Evolutionary conservation across 2,888 invertebrate species (phyloP).

Genomic region (Hemicrepidius hirtus): DNA sequence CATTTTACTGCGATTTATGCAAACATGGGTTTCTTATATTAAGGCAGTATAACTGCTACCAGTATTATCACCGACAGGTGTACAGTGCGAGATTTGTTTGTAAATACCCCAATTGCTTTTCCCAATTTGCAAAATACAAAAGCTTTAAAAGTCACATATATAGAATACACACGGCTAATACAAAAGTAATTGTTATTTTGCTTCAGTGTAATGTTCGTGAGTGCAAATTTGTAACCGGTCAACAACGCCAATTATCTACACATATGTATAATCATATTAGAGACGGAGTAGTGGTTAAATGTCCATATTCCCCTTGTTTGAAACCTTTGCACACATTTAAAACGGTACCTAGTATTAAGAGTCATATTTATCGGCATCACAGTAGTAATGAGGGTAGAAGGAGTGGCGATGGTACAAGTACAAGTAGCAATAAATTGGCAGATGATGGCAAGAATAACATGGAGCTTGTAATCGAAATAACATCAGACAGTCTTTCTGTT

Average conservation of each 20-base stretch:
- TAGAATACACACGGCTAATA: background rate
- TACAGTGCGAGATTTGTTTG: constrained; percentile 16
- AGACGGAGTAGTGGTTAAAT: background rate
- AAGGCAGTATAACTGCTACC: constrained; percentile 3
- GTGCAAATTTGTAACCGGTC: background rate
- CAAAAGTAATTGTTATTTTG: background rate
- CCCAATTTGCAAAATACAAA: constrained; percentile 11
- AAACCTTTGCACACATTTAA: background rate
- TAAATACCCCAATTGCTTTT: background rate
- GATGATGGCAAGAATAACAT: too few species aligned
- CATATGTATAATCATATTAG: background rate
- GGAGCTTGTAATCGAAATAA: background rate
- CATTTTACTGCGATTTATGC: background rate
- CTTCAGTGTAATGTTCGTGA: background rate
- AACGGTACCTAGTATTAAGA: background rate
- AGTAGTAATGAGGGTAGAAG: background rate
- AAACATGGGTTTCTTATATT: background rate
- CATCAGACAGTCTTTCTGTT: background rate
- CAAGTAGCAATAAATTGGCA: background rate
- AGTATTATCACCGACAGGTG: constrained; percentile 9
- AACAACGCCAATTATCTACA: background rate
- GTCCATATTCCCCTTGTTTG: background rate
- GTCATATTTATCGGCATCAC: constrained; percentile 6
- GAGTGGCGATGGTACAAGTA: background rate
- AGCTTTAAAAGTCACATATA: constrained; percentile 14